Evolutionary conservation across 2,797 vertebrate genomes (phyloP).

Genomic region (Crocodylus rhombifer): DNA sequence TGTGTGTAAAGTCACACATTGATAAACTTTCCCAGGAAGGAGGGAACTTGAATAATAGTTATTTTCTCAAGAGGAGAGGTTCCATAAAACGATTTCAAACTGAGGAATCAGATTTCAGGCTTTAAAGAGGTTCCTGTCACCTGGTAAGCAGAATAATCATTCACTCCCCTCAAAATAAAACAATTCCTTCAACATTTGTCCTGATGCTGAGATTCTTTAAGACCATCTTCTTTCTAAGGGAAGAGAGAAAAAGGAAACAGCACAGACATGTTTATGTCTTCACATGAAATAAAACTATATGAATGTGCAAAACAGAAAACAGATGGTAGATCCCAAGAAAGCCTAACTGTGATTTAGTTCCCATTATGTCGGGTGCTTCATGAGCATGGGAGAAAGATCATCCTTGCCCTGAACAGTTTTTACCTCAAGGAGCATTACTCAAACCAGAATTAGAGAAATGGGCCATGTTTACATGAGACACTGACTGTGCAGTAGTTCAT

Average conservation of each 20-base stretch:
- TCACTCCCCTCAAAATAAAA: constrained; percentile 5
- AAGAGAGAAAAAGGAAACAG: not conserved
- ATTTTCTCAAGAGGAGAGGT: not conserved
- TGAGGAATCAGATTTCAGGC: not conserved
- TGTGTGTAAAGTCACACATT: not conserved
- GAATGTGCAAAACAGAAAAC: not conserved
- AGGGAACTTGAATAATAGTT: not conserved
- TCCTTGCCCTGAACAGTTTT: too few species aligned
- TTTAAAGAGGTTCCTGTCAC: not conserved
- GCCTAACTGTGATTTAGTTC: not conserved
- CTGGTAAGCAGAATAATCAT: not conserved
- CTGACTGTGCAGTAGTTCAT: too few species aligned
- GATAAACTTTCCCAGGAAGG: not conserved
- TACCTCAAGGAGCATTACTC: too few species aligned
- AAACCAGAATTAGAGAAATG: too few species aligned
- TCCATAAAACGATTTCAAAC: constrained; percentile 7
- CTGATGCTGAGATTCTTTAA: constrained; percentile 34
- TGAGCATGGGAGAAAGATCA: too few species aligned
- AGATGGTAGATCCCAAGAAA: not conserved
- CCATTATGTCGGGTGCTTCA: not conserved
- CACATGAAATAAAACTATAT: constrained; percentile 28
- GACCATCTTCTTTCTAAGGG: constrained; percentile 30
- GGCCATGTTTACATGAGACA: too few species aligned
- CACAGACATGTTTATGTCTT: not conserved
- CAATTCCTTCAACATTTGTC: not conserved